Evolutionary conservation across 1,140 invertebrate genomes (phyloP).

Genomic region (Neodiprion pinetum): DNA sequence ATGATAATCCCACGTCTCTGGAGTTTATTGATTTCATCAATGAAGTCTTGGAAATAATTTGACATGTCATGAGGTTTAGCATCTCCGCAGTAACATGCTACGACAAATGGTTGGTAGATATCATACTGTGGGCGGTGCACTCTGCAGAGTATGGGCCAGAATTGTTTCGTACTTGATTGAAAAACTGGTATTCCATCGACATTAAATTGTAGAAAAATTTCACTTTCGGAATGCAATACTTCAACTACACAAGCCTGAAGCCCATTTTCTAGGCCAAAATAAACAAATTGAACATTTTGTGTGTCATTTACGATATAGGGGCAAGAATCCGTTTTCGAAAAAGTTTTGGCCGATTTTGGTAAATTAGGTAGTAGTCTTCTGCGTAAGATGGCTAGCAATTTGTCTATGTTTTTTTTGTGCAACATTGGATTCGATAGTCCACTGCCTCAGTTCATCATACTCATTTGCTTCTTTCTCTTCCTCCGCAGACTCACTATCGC

Average conservation of each 20-base stretch:
- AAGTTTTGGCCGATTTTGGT: neutral
- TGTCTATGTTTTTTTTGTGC: conserved; percentile 24
- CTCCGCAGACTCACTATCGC: neutral
- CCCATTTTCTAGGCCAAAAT: neutral
- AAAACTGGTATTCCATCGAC: conserved; percentile 25
- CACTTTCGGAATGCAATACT: conserved; percentile 15
- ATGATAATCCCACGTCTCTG: conserved; percentile 22
- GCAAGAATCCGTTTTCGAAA: too few relatives aligned
- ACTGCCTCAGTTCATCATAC: conserved; percentile 27
- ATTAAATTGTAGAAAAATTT: conserved; percentile 12
- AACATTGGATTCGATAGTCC: conserved; percentile 27
- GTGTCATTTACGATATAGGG: too few relatives aligned
- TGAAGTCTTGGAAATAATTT: conserved; percentile 25
- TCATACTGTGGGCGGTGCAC: conserved; percentile 17
- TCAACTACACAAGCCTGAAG: conserved; percentile 17
- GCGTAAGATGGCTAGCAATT: conserved; percentile 29
- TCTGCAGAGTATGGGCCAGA: conserved; percentile 29
- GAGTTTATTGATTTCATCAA: conserved; percentile 24
- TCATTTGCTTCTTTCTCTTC: conserved; percentile 19
- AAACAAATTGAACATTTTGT: neutral
- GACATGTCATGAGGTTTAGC: conserved; percentile 17
- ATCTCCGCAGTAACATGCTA: neutral
- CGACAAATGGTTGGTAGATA: conserved; percentile 26
- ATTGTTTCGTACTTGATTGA: conserved; percentile 20
- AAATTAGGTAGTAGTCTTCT: conserved; percentile 22